Evolutionary conservation across 2,113 vertebrate genomes (phyloP).

Genomic region (Podocnemis expansa): DNA sequence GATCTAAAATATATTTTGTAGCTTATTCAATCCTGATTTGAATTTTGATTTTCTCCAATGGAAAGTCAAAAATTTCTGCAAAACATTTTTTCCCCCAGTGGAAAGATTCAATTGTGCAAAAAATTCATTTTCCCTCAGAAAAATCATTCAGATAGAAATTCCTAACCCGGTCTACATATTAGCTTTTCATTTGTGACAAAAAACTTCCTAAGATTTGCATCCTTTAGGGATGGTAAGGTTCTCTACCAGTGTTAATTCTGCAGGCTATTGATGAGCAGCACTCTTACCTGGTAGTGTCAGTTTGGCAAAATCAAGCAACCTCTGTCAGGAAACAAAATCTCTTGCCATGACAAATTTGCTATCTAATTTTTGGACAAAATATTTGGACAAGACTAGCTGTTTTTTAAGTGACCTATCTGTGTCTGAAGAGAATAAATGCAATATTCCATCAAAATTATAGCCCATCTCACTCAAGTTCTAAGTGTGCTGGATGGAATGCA

Average conservation of each 20-base stretch:
- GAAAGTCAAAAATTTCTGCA: background rate
- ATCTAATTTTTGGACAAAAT: background rate
- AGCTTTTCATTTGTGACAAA: background rate
- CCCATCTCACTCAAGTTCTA: background rate
- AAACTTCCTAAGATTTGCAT: background rate
- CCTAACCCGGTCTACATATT: background rate
- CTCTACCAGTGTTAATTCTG: background rate
- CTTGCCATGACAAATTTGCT: background rate
- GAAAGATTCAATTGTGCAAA: background rate
- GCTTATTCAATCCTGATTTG: background rate
- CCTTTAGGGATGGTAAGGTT: background rate
- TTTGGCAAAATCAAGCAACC: background rate
- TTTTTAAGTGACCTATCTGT: background rate
- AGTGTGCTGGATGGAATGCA: background rate
- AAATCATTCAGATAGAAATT: background rate
- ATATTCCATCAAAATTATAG: background rate
- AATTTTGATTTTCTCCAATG: background rate
- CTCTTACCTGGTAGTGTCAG: background rate
- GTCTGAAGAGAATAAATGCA: background rate
- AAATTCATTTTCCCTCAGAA: background rate
- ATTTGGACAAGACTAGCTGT: background rate
- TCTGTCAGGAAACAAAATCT: background rate
- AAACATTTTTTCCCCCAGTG: background rate
- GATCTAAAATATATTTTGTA: background rate
- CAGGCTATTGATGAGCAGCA: background rate